phyloP scores from a whole-genome alignment of 2,113 vertebrate species.

The Nothoprocta perdicaria region DNA sequence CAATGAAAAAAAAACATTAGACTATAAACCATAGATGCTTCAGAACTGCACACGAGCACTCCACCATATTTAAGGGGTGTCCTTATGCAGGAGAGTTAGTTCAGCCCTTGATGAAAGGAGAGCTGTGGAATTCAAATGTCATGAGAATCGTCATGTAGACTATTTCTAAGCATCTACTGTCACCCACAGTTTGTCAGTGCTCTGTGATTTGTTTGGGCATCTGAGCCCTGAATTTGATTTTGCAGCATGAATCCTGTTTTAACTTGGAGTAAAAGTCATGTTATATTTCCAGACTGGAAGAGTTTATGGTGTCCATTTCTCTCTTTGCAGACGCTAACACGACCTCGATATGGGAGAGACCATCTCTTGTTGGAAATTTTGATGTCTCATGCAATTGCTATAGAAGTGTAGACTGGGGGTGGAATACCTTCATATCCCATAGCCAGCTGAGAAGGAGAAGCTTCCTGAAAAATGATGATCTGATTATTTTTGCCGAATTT shows the following conservation, averaged over 20 bases:
- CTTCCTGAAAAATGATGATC: conserved; percentile 88
- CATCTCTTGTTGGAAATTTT: conserved; percentile 73
- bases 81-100: not conserved
- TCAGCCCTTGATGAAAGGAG: not conserved
- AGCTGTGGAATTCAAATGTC: not conserved
- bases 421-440: conserved; percentile 85
- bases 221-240: not conserved
- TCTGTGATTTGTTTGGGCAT: not conserved
- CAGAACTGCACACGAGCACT: not conserved
- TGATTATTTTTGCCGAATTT: conserved; percentile 88
- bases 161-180: not conserved
- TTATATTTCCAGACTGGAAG: not conserved
- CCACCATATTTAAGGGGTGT: fast-evolving
- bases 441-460: conserved; percentile 76
- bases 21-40: not conserved
- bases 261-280: not conserved
- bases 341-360: conserved; percentile 80
- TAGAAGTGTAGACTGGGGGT: conserved; percentile 71
- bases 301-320: not conserved
- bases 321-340: conserved; percentile 53
- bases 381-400: conserved; percentile 75
- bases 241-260: not conserved
- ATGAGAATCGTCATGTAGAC: not conserved
- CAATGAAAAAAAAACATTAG: not conserved
- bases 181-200: not conserved